Percentiles rank a stretch among this genome's conserved stretches.
Conservation (phyloP, 1,140 invertebrate genomes). For the Halesus radiatus region DNA sequence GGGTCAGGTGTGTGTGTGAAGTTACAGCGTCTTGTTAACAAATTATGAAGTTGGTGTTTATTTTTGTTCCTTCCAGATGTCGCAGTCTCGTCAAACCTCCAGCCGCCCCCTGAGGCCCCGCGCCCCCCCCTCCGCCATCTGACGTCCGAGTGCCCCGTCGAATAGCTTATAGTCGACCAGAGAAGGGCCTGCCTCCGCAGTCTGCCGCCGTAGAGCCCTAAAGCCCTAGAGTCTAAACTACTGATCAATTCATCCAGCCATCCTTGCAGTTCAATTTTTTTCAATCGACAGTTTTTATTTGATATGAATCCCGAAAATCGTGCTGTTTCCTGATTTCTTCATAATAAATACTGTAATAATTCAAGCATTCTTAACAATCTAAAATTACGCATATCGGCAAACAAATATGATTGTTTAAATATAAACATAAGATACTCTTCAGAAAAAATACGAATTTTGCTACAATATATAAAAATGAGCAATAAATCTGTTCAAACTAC, state of each 20-base stretch:
- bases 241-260: too few species aligned
- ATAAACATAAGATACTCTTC: neutral
- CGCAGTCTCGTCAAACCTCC: constrained; percentile 11
- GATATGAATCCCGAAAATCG: neutral
- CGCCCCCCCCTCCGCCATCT: constrained; percentile 13
- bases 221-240: too few species aligned
- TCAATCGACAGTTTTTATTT: neutral
- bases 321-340: neutral
- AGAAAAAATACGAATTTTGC: neutral
- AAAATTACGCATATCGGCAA: too few species aligned
- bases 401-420: too few species aligned
- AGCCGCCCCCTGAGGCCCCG: constrained; percentile 4
- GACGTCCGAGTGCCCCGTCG: constrained; percentile 33
- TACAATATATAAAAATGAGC: neutral
- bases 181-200: neutral
- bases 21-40: too few species aligned
- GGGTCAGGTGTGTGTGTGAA: too few species aligned
- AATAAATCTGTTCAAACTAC: neutral
- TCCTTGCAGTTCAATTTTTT: too few species aligned
- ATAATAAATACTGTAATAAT: neutral
- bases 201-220: too few species aligned
- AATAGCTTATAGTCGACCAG: constrained; percentile 35
- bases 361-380: neutral
- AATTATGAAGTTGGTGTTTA: neutral
- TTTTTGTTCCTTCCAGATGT: constrained; percentile 31